A percentile compares a stretch with the other conserved stretches of the same genome.
Evolutionary conservation across 2,888 invertebrate species (phyloP).

Genomic region (Platycnemis pennipes): DNA sequence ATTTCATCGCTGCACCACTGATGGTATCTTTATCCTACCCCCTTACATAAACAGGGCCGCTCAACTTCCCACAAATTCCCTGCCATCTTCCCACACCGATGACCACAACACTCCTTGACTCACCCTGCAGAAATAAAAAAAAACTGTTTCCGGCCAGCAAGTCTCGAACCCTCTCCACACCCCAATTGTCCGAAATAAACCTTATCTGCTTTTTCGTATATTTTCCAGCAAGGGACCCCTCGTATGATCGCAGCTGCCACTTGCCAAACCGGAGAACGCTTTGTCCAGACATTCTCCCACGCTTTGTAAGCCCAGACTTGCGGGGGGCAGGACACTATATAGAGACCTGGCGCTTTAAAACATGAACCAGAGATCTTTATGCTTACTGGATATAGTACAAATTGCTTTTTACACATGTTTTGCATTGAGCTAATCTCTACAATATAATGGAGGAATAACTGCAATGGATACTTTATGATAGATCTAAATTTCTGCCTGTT

Average conservation of each 20-base stretch:
- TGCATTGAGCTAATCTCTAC: too few species aligned
- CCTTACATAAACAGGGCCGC: neutral
- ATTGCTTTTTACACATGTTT: too few species aligned
- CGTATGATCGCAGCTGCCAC: neutral
- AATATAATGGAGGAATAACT: too few species aligned
- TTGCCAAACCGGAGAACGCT: neutral
- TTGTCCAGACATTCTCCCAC: neutral
- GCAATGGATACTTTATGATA: too few species aligned
- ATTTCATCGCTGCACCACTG: neutral
- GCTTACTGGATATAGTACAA: too few species aligned
- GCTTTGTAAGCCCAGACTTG: neutral
- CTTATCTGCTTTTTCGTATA: constrained; percentile 3
- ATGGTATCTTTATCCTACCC: neutral
- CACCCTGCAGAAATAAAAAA: neutral
- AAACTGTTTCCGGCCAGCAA: neutral
- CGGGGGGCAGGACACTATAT: too few species aligned
- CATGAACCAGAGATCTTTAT: too few species aligned
- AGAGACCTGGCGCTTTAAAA: too few species aligned
- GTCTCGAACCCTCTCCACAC: neutral
- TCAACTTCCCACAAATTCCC: neutral
- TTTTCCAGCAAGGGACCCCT: neutral
- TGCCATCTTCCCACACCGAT: neutral
- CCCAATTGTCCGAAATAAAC: constrained; percentile 12
- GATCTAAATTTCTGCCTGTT: too few species aligned
- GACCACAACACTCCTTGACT: neutral